Evolutionary conservation across 2,113 vertebrate genomes (phyloP).

Genomic region (Gracilinanus agilis): DNA sequence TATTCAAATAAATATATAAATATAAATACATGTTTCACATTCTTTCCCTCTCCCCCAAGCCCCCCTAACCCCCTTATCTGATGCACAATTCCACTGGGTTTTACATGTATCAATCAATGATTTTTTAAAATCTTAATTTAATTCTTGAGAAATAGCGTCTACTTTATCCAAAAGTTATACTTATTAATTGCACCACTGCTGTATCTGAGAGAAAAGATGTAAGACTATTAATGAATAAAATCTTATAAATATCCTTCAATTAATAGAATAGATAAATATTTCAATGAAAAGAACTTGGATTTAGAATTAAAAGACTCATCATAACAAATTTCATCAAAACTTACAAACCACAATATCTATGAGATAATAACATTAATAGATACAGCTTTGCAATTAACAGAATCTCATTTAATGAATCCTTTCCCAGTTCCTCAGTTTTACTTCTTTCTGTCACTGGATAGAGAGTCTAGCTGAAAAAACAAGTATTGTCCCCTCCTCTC

Average conservation of each 20-base stretch:
- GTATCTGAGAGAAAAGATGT: neutral
- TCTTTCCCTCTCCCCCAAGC: too few species aligned
- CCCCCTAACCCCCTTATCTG: too few species aligned
- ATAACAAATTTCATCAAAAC: neutral
- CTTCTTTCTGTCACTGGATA: constrained; percentile 22
- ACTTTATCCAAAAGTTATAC: constrained; percentile 23
- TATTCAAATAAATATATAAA: too few species aligned
- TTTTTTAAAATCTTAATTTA: constrained; percentile 17
- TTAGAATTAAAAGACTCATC: neutral
- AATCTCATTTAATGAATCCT: neutral
- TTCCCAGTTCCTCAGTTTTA: neutral
- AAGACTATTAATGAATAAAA: constrained; percentile 14
- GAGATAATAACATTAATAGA: neutral
- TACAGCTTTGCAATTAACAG: neutral
- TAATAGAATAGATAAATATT: neutral
- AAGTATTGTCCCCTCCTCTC: neutral
- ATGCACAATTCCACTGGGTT: too few species aligned
- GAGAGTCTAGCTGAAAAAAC: constrained; percentile 4
- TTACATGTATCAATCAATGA: too few species aligned
- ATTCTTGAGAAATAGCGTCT: neutral
- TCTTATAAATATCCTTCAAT: neutral
- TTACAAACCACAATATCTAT: neutral
- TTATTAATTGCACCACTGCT: neutral
- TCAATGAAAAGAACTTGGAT: neutral
- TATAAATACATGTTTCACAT: too few species aligned